Conservation (phyloP, 2,888 invertebrate species). For the Andricus quercusramuli region DNA sequence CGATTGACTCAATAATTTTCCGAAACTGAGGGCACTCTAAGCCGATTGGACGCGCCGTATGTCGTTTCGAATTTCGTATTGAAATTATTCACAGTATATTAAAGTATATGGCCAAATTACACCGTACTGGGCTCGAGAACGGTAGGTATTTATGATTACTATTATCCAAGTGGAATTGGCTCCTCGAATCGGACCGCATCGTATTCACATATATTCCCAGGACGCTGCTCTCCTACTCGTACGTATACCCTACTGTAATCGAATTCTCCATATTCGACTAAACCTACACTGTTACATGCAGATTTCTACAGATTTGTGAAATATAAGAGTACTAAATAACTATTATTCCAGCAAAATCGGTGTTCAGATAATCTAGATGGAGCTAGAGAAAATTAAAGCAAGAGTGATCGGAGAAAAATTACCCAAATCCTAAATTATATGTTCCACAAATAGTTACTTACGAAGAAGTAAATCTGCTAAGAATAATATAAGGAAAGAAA, state of each 20-base stretch:
- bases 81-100: constrained; percentile 54
- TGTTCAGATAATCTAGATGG: background rate
- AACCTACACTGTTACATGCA: background rate
- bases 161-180: constrained; percentile 59
- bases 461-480: background rate
- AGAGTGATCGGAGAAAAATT: background rate
- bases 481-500: background rate
- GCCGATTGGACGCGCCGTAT: background rate
- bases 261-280: constrained; percentile 48
- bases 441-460: background rate
- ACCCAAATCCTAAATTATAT: background rate
- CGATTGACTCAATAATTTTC: background rate
- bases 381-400: background rate
- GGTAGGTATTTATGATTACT: constrained; percentile 58
- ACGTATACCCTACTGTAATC: constrained; percentile 44
- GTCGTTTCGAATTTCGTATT: background rate
- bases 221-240: constrained; percentile 13
- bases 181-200: constrained; percentile 45
- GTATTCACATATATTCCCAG: constrained; percentile 43
- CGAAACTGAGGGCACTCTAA: background rate
- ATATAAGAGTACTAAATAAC: background rate
- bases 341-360: background rate
- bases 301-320: background rate
- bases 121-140: background rate
- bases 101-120: constrained; percentile 50